Percentiles rank a stretch among this genome's conserved stretches.
phyloP scores from a whole-genome alignment of 1,140 invertebrate genomes.

The Arctopsyche grandis region DNA sequence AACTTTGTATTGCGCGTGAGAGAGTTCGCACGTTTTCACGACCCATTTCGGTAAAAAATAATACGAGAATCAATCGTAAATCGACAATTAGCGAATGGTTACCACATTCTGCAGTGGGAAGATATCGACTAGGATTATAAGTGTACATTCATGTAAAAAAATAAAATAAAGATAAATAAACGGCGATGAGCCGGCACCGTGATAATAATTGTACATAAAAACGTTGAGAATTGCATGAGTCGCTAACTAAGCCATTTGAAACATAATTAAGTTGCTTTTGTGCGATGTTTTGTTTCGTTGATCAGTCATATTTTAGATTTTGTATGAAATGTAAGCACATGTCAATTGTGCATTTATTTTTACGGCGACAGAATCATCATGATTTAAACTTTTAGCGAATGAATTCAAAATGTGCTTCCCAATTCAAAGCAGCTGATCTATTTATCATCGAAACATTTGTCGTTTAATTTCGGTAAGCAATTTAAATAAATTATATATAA shows the following conservation, averaged over 20 bases:
- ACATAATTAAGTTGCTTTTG: neutral
- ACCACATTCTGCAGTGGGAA: neutral
- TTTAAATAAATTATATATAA: too few relatives aligned
- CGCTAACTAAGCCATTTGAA: conserved; percentile 21
- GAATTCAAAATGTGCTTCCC: too few relatives aligned
- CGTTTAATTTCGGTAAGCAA: too few relatives aligned
- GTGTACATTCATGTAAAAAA: neutral
- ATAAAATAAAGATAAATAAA: neutral
- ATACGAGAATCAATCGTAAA: neutral
- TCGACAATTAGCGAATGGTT: conserved; percentile 15
- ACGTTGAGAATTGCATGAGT: neutral
- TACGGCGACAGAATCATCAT: too few relatives aligned
- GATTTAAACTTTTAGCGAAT: too few relatives aligned
- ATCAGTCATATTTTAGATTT: too few relatives aligned
- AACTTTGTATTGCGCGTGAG: neutral
- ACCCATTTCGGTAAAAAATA: too few relatives aligned
- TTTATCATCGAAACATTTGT: too few relatives aligned
- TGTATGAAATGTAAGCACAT: too few relatives aligned
- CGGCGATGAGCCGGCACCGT: neutral
- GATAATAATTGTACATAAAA: conserved; percentile 25
- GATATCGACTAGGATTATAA: neutral
- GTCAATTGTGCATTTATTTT: too few relatives aligned
- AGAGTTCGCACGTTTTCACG: neutral
- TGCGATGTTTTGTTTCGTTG: neutral
- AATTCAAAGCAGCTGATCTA: too few relatives aligned